phyloP scores from a whole-genome alignment of 2,888 invertebrate species.

The Hemicrepidius hirtus region DNA sequence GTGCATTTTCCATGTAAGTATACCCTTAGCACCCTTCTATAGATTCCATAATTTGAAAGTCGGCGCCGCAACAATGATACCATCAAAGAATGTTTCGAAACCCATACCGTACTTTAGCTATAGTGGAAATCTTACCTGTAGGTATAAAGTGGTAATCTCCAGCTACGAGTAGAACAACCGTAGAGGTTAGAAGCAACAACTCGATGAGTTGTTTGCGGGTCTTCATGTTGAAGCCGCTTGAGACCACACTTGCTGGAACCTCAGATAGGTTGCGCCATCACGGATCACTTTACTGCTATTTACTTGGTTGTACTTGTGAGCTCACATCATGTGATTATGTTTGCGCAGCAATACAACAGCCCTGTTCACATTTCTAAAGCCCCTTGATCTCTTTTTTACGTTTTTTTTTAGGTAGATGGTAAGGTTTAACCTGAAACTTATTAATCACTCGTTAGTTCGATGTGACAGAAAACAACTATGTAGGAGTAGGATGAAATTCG shows the following conservation, averaged over 20 bases:
- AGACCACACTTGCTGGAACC: constrained; percentile 43
- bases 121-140: constrained; percentile 31
- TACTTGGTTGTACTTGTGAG: constrained; percentile 38
- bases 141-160: constrained; percentile 41
- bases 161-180: constrained; percentile 26
- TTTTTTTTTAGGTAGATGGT: not conserved
- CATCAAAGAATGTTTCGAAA: too few species aligned
- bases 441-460: not conserved
- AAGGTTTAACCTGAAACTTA: constrained; percentile 6
- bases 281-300: constrained; percentile 46
- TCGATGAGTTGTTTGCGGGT: constrained; percentile 47
- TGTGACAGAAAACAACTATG: too few species aligned
- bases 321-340: constrained; percentile 40
- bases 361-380: constrained; percentile 25
- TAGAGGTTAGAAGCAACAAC: constrained; percentile 38
- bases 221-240: constrained; percentile 46
- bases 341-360: constrained; percentile 19
- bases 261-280: constrained; percentile 47
- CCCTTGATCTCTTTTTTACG: not conserved
- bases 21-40: too few species aligned
- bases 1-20: too few species aligned
- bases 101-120: not conserved
- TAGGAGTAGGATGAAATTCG: too few species aligned
- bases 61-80: too few species aligned
- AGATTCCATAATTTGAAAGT: too few species aligned